These are phyloP conservation scores for Dynastes grantii DNA, from an alignment of 2,888 invertebrate genomes.

Conservation along the genomic window DNA sequence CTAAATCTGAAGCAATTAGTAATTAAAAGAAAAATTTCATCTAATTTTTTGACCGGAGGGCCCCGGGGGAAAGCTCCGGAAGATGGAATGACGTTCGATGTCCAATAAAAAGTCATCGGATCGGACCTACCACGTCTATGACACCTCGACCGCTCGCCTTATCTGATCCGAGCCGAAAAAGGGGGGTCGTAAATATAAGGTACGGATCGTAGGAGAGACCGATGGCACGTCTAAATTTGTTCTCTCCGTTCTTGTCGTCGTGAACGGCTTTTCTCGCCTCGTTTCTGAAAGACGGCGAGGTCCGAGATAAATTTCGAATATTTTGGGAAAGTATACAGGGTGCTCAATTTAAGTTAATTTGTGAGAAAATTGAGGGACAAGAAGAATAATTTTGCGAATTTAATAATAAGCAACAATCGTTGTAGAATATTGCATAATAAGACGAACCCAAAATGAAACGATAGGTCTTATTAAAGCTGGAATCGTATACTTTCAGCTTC, in stretches of 20 bases:
- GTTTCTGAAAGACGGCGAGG: not conserved
- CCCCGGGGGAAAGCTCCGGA: too few species aligned
- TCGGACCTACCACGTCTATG: constrained; percentile 55
- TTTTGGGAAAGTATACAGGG: constrained; percentile 15
- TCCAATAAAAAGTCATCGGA: constrained; percentile 55
- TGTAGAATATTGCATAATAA: too few species aligned
- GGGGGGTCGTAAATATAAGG: constrained; percentile 55
- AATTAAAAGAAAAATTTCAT: too few species aligned
- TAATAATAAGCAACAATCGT: too few species aligned
- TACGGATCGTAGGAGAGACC: constrained; percentile 2
- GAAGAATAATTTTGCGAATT: too few species aligned
- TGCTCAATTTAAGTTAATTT: too few species aligned
- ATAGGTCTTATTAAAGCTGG: too few species aligned
- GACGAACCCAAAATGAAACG: too few species aligned
- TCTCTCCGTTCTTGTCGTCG: not conserved
- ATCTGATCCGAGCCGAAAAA: constrained; percentile 53
- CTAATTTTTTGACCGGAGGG: constrained; percentile 52
- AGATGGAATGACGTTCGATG: constrained; percentile 47
- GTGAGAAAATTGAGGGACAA: not conserved
- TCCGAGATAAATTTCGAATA: constrained; percentile 26
- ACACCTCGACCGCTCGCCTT: constrained; percentile 52
- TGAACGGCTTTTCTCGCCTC: not conserved
- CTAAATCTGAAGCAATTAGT: constrained; percentile 57
- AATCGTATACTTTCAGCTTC: too few species aligned
- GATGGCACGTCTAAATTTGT: constrained; percentile 31